Evolutionary conservation across 2,797 vertebrate genomes (phyloP).

Genomic region (Coccyzus lansbergi): DNA sequence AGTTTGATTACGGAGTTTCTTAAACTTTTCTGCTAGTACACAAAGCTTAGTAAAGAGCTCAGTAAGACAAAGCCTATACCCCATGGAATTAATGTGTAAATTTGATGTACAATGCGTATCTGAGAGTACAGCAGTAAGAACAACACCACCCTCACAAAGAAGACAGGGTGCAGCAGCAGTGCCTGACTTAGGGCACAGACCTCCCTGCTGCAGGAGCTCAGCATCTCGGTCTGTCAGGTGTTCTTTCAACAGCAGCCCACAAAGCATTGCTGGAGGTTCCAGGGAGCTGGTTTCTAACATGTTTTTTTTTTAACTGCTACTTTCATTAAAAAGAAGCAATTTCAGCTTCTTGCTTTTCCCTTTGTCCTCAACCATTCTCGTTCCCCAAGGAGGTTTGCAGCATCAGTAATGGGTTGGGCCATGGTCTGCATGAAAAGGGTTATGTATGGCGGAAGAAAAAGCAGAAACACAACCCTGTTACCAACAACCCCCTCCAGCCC

Average conservation of each 20-base stretch:
- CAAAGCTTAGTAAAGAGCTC: not conserved
- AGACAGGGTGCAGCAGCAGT: not conserved
- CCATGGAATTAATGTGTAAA: rapidly evolving
- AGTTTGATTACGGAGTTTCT: not conserved
- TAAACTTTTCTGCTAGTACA: not conserved
- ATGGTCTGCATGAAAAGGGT: not conserved
- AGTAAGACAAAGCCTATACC: not conserved
- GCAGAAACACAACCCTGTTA: not conserved
- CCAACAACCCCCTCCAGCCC: not conserved
- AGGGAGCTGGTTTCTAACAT: not conserved
- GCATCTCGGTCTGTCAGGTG: rapidly evolving
- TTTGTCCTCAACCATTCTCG: not conserved
- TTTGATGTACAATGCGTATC: rapidly evolving
- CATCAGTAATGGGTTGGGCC: not conserved
- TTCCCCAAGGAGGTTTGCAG: not conserved
- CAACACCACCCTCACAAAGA: not conserved
- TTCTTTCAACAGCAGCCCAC: not conserved
- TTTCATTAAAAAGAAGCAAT: not conserved
- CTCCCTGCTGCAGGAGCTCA: not conserved
- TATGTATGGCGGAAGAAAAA: not conserved
- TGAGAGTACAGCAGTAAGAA: not conserved
- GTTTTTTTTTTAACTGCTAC: not conserved
- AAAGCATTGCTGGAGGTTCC: rapidly evolving
- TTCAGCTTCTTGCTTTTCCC: not conserved
- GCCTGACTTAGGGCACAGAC: not conserved